These are phyloP conservation scores for Saguinus imperator DNA, from an alignment of 2,113 vertebrate species.

Conservation along the genomic window DNA sequence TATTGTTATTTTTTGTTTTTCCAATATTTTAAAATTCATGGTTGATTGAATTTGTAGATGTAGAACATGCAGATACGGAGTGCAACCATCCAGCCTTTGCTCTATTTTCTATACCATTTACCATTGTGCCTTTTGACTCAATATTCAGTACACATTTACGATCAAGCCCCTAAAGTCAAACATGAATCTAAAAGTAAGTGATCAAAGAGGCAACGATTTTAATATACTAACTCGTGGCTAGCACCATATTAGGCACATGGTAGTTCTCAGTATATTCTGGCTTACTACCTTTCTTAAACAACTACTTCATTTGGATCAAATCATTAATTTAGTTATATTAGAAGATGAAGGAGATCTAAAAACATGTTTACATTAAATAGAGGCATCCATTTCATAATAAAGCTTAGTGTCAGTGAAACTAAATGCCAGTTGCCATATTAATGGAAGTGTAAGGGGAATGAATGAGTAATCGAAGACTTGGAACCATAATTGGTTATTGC, in stretches of 20 bases:
- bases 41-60: neutral
- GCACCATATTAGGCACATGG: neutral
- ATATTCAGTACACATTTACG: neutral
- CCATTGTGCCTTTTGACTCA: neutral
- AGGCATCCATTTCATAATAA: neutral
- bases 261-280: neutral
- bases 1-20: neutral
- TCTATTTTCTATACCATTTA: neutral
- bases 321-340: neutral
- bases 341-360: neutral
- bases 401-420: neutral
- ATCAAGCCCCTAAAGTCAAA: neutral
- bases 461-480: neutral
- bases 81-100: neutral
- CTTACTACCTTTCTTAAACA: neutral
- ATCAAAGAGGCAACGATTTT: neutral
- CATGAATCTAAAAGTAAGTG: neutral
- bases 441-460: neutral
- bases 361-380: neutral
- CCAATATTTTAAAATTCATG: neutral
- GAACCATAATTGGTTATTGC: neutral
- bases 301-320: neutral
- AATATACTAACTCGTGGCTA: neutral
- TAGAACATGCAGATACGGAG: neutral
- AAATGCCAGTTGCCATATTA: neutral